phyloP scores from a whole-genome alignment of 2,797 vertebrate species.

The Chlorospingus semifuscus region DNA sequence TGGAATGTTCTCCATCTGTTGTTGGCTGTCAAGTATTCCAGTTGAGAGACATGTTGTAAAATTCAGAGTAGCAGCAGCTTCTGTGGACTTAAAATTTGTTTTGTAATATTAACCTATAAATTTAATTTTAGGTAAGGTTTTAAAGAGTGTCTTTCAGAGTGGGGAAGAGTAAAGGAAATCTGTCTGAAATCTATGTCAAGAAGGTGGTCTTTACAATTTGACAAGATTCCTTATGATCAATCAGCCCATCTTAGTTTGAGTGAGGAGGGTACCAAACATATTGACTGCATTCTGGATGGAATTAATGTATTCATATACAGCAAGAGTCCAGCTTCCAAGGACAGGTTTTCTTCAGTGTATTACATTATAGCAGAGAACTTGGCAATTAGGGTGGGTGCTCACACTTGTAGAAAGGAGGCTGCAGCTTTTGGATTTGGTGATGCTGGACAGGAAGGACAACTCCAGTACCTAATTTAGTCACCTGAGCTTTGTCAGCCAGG shows the following conservation, averaged over 20 bases:
- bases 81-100: background rate
- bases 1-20: background rate
- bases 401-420: background rate
- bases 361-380: background rate
- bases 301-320: background rate
- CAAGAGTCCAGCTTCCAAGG: background rate
- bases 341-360: background rate
- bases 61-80: background rate
- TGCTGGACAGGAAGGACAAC: background rate
- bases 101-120: background rate
- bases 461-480: background rate
- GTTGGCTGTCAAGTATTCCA: background rate
- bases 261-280: background rate
- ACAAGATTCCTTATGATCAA: background rate
- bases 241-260: background rate
- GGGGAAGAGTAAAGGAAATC: background rate
- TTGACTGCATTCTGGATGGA: background rate
- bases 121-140: background rate
- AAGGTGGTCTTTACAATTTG: background rate
- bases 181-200: background rate
- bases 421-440: background rate
- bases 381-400: fast-evolving
- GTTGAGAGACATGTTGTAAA: background rate
- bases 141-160: background rate
- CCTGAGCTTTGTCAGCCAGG: background rate